Conservation (phyloP, 2,797 vertebrate genomes). For the Heterohyrax brucei region DNA sequence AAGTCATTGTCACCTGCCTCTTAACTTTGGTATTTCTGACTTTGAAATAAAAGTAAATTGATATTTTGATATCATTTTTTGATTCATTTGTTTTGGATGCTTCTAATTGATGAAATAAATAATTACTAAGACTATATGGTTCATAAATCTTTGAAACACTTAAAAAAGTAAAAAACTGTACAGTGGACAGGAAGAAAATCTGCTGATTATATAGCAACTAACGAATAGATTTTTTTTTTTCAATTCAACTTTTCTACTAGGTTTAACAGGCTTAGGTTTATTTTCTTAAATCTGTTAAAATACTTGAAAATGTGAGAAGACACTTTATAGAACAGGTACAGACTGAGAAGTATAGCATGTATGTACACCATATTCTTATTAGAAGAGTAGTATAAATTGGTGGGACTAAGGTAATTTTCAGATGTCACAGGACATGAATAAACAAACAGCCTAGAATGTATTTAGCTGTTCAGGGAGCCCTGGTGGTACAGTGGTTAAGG, state of each 20-base stretch:
- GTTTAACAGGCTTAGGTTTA: not conserved
- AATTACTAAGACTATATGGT: not conserved
- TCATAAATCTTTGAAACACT: not conserved
- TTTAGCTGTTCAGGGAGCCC: not conserved
- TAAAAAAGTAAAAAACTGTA: slow-evolving; percentile 15
- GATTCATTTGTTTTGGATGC: not conserved
- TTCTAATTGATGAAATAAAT: not conserved
- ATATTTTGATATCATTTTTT: not conserved
- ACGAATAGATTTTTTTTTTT: not conserved
- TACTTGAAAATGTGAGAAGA: not conserved
- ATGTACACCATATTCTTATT: not conserved
- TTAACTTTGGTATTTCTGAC: not conserved
- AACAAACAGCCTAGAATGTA: not conserved
- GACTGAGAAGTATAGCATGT: not conserved
- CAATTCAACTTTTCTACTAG: not conserved
- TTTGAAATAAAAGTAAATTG: not conserved
- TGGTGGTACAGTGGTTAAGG: too few species aligned
- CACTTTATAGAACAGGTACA: not conserved
- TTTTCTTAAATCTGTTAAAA: not conserved
- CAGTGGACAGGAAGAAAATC: not conserved
- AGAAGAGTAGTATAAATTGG: not conserved
- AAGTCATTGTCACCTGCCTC: not conserved
- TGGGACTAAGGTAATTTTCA: not conserved
- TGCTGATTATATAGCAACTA: not conserved
- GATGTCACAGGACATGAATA: not conserved